Conservation (phyloP, 2,888 invertebrate species). For the Metallyticus violacea region DNA sequence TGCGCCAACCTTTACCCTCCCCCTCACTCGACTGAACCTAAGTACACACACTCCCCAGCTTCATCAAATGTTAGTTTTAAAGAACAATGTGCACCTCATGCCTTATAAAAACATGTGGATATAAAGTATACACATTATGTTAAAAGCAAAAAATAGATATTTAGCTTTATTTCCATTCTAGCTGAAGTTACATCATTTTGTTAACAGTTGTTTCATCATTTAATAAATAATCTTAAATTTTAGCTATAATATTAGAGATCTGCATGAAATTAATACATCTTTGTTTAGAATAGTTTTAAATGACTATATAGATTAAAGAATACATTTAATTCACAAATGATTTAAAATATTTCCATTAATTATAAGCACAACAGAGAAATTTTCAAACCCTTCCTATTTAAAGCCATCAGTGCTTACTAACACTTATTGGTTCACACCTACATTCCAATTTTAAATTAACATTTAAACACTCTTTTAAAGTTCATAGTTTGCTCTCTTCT, state of each 20-base stretch:
- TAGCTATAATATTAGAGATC: neutral
- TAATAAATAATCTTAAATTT: too few relatives aligned
- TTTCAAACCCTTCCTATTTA: too few relatives aligned
- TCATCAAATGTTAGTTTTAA: neutral
- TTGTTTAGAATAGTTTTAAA: neutral
- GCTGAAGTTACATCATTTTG: neutral
- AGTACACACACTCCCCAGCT: neutral
- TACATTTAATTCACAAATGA: neutral
- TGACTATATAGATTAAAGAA: neutral
- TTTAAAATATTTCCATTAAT: neutral
- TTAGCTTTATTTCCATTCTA: too few relatives aligned
- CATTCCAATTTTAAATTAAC: too few relatives aligned
- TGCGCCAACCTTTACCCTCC: constrained; percentile 50
- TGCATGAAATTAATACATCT: neutral
- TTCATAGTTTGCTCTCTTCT: too few relatives aligned
- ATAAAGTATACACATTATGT: neutral
- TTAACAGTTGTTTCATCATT: neutral
- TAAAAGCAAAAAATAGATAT: neutral
- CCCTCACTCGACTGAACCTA: constrained; percentile 19
- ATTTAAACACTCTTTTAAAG: too few relatives aligned
- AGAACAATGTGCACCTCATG: neutral
- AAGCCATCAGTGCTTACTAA: too few relatives aligned
- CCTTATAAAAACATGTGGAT: neutral
- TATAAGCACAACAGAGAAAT: neutral
- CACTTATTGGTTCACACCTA: too few relatives aligned